Base-by-base conservation (phyloP, 2,797 vertebrate species). In the Sternarchorhynchus goeldii region DNA sequence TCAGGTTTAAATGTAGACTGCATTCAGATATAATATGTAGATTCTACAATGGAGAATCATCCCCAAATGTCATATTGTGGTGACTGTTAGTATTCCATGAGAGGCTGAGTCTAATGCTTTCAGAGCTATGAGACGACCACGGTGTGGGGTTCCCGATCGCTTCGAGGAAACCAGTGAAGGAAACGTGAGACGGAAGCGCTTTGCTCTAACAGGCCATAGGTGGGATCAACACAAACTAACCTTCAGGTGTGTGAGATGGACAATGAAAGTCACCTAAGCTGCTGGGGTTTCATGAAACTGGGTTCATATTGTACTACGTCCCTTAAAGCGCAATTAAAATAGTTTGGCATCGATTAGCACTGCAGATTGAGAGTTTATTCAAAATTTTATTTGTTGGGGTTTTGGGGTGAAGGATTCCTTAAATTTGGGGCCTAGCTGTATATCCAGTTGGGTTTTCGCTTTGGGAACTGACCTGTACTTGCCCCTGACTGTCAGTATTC, bases 101-200 rank as follows among this genome's bases (percentile, higher is more conserved):
- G 8, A 78, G 63, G 63, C 56, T 57, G 58, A 59, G 29, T 3
- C 62, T 2, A 71, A 53, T 6, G 3, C 4, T 12, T 17, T 39
- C 80, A 99, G 97, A 82, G 96, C 96, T 88, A 98, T 99, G 97
- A 95, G 89, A 62, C 93, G 90, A 71, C 97, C 97, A 29, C 96
- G 97, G 60, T 99, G 97, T 0, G 96, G 96, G 41, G 93, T 98
- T 56, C 95, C 96, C 0, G 97, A 99, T 85, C 94, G 92, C 88
- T 93, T 90, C 29, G 90, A 93, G 0, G 90, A 89, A 0, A 90
- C 83, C 5, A 73, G 81, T 25, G 93, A 93, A 31, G 91, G 89
- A 6, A 90, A 92, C 5, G 88, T 91, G 66, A 91, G 97, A 17
- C 92, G 88, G 87, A 96, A 92, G 76, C 95, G 97, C 65, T 98